Evolutionary conservation across 2,888 invertebrate species (phyloP).

Genomic region (Torymus aiolomorphi): DNA sequence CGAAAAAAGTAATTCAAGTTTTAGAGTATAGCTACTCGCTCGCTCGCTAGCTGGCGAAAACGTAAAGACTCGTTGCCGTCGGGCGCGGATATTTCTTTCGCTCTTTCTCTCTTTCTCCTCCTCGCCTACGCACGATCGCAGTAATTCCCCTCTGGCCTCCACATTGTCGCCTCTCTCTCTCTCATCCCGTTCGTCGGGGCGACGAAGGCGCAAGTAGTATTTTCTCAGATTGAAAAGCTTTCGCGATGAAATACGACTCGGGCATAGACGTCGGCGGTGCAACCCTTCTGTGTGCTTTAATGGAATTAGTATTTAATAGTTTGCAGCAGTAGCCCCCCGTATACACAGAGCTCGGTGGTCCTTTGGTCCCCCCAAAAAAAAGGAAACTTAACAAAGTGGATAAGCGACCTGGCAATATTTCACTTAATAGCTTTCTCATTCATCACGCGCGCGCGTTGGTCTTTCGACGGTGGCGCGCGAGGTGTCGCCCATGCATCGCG

Average conservation of each 20-base stretch:
- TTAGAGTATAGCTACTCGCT: conserved; percentile 30
- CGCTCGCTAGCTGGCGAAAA: conserved; percentile 13
- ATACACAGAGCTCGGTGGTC: no score
- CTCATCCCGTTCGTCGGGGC: conserved; percentile 24
- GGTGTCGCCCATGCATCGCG: conserved; percentile 50
- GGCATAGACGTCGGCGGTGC: conserved; percentile 59
- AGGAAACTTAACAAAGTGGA: conserved; percentile 55
- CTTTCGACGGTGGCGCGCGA: background rate
- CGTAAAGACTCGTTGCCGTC: conserved; percentile 30
- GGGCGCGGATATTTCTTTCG: conserved; percentile 46
- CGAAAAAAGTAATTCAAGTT: conserved; percentile 55
- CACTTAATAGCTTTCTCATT: conserved; percentile 58
- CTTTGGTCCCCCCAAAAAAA: conserved; percentile 22
- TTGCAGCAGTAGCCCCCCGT: conserved; percentile 17
- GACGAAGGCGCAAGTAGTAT: conserved; percentile 62
- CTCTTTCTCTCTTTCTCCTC: background rate
- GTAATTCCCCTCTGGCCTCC: conserved; percentile 40
- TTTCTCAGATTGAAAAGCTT: conserved; percentile 72
- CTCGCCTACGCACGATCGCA: conserved; percentile 27
- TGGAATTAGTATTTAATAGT: conserved; percentile 76
- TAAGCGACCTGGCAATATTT: conserved; percentile 55
- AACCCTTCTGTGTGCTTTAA: conserved; percentile 74
- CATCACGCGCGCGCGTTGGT: conserved; percentile 39
- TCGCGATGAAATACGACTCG: conserved; percentile 73
- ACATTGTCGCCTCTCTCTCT: conserved; percentile 32